Evolutionary conservation across 2,113 vertebrate species (phyloP), one percentile per base, ranked within the genome.

Genomic region (Platysteira castanea): DNA sequence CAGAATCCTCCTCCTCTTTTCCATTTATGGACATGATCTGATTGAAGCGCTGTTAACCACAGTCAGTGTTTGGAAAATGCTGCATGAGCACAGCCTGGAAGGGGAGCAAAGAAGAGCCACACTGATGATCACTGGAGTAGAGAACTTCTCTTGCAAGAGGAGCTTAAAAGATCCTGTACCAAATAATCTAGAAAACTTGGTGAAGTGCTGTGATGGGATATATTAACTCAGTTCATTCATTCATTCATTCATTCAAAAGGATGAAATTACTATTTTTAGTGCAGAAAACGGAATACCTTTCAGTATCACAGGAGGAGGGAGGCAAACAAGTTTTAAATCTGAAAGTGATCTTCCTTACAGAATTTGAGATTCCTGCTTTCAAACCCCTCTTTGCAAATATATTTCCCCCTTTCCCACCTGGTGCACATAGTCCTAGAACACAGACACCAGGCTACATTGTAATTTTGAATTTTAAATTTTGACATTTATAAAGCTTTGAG

Each of bases 401-500:
- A 35, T 27, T 44, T 2, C 9, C 12, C 9, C 0, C 20, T 18
- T 24, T 28, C 4, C 8, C 16, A 68, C 12, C 1, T 13, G 0
- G 0, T 42, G 33, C 16, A 41, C 7, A 18, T 20, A 74, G 19
- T 8, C 30, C 46, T 23, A 63, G 54, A 63, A 13, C 28, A 35
- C 47, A 90, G 28, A 33, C 10, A 80, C 6, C 15, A 24, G 11
- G 12, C 26, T 63, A 10, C 7, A 41, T 22, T 53, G 11, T 15
- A 77, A 63, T 74, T 88, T 82, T 46, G 19, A 76, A 54, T 78
- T 92, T 92, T 92, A 87, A 79, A 75, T 90, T 81, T 89, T 92
- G 41, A 61, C 30, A 81, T 95, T 86, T 68, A 69, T 92, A 85
- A 94, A 92, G n/a, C 13, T 84, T 91, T 95, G 56, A 73, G 21